These are phyloP conservation scores for Dipodomys ordii DNA, from an alignment of 2,113 vertebrate species.

Conservation along the genomic window DNA sequence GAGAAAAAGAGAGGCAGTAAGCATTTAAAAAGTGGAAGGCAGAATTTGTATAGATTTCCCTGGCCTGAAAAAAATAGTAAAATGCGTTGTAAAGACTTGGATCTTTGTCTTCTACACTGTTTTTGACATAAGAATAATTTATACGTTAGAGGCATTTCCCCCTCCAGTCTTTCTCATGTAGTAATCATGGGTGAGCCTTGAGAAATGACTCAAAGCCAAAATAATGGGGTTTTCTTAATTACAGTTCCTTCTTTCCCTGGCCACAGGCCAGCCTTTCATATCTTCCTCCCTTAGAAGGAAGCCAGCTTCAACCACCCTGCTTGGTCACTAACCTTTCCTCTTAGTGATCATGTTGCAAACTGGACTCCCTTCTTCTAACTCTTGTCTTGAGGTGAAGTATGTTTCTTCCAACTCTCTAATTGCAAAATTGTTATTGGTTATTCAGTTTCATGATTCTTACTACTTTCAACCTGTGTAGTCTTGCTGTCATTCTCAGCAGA, in stretches of 20 bases:
- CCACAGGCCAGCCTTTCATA: slow-evolving; percentile 42
- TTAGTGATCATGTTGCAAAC: background rate
- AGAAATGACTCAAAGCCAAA: slow-evolving; percentile 73
- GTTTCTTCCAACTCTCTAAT: slow-evolving; percentile 19
- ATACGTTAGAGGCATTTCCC: background rate
- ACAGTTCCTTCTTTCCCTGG: slow-evolving; percentile 74
- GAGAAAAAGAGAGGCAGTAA: background rate
- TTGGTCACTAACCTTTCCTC: slow-evolving; percentile 18
- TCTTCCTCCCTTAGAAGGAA: slow-evolving; percentile 60
- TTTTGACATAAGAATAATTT: slow-evolving; percentile 50
- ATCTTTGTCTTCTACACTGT: background rate
- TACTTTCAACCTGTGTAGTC: background rate
- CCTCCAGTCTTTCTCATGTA: background rate
- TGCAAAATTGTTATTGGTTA: background rate
- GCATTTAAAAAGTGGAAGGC: background rate
- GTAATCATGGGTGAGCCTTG: slow-evolving; percentile 51
- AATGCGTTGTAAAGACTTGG: background rate
- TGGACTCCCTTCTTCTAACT: background rate
- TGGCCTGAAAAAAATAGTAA: background rate
- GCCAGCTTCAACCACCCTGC: background rate
- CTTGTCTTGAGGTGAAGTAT: no score
- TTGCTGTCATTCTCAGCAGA: background rate
- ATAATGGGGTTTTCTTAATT: slow-evolving; percentile 78
- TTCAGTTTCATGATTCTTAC: background rate
- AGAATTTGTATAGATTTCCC: background rate